These are phyloP conservation scores for Phortica okadai DNA, from an alignment of 2,888 invertebrate species.

Conservation along the genomic window DNA sequence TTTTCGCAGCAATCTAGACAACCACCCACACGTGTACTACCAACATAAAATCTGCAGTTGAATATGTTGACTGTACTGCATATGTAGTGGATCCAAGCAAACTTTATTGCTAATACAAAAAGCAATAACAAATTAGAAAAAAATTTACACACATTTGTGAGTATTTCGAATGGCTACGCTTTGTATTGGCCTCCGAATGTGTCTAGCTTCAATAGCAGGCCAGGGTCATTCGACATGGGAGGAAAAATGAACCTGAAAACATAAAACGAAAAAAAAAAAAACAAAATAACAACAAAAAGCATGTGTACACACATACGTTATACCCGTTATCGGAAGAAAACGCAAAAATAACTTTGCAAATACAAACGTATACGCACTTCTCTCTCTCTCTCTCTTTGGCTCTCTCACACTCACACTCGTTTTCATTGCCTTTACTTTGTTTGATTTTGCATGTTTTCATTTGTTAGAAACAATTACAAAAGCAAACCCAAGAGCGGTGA, in stretches of 20 bases:
- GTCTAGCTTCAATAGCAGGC: constrained; percentile 75
- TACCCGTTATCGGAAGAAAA: constrained; percentile 70
- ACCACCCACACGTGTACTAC: too few species aligned
- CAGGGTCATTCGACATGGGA: constrained; percentile 74
- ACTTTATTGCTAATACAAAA: constrained; percentile 7
- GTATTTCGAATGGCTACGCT: constrained; percentile 69
- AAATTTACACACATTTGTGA: constrained; percentile 46
- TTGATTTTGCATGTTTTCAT: not conserved
- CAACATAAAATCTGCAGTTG: too few species aligned
- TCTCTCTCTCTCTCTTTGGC: constrained; percentile 35
- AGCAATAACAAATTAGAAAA: constrained; percentile 33
- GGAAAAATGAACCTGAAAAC: constrained; percentile 64
- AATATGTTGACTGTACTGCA: not conserved
- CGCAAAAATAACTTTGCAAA: constrained; percentile 62
- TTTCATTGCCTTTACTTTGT: constrained; percentile 65
- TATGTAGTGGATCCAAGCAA: constrained; percentile 11
- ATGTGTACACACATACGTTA: constrained; percentile 31
- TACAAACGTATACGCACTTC: constrained; percentile 30
- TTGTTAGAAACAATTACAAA: not conserved
- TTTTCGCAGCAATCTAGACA: too few species aligned
- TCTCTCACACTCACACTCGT: constrained; percentile 50
- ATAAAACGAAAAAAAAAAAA: constrained; percentile 41
- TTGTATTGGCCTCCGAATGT: constrained; percentile 71
- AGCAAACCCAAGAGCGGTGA: too few species aligned
- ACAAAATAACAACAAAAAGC: constrained; percentile 24